Evolutionary conservation across 2,113 vertebrate species (phyloP).

Genomic region (Hydrochoerus hydrochaeris): DNA sequence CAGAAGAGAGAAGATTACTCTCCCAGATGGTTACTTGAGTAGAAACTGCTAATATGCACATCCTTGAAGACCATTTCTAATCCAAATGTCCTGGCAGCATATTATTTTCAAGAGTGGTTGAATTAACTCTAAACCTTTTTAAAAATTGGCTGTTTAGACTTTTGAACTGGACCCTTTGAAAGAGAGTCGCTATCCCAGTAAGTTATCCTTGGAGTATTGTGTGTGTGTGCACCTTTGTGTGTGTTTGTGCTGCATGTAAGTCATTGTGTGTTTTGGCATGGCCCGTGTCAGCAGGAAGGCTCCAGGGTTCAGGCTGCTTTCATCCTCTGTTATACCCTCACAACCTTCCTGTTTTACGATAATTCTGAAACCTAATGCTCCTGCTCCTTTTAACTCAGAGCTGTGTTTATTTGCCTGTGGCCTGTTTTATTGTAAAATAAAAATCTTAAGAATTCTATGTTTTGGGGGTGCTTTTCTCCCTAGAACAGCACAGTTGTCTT

Average conservation of each 20-base stretch:
- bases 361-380: constrained; percentile 77
- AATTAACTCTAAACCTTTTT: constrained; percentile 42
- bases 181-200: neutral
- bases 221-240: neutral
- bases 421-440: constrained; percentile 81
- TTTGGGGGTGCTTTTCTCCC: constrained; percentile 61
- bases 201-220: neutral
- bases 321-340: constrained; percentile 75
- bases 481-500: constrained; percentile 73
- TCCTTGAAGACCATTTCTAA: constrained; percentile 29
- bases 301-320: constrained; percentile 53
- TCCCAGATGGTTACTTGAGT: constrained; percentile 46
- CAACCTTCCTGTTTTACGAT: constrained; percentile 73
- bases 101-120: constrained; percentile 33
- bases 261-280: constrained; percentile 72
- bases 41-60: constrained; percentile 52
- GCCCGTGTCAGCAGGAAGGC: constrained; percentile 68
- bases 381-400: constrained; percentile 74
- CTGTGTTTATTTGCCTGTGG: constrained; percentile 81
- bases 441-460: constrained; percentile 70
- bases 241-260: neutral
- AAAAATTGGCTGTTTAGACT: neutral
- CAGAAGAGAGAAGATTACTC: neutral
- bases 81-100: neutral
- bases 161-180: constrained; percentile 38